Percentiles rank a stretch among this genome's conserved stretches.
phyloP scores from a whole-genome alignment of 2,113 vertebrate species.

The Pteruthius melanotis region DNA sequence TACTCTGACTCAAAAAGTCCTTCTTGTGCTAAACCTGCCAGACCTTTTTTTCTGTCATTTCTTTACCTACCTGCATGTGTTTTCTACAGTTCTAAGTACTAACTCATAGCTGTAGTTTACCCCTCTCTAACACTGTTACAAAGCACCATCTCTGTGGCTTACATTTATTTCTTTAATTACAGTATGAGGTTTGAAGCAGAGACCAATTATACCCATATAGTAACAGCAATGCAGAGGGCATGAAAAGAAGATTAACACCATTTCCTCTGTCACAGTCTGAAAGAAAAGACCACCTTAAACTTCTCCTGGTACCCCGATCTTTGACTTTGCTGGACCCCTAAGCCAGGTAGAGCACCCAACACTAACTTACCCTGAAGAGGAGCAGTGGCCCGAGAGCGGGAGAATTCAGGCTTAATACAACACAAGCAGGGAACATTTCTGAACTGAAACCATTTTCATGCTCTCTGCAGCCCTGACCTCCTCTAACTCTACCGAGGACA shows the following conservation, averaged over 20 bases:
- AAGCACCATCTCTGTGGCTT: neutral
- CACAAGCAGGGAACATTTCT: neutral
- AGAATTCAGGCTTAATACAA: neutral
- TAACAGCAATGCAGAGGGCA: neutral
- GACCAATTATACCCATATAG: neutral
- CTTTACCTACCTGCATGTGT: neutral
- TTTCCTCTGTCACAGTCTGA: neutral
- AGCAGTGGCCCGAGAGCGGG: accelerated
- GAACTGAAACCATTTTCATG: neutral
- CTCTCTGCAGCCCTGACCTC: neutral
- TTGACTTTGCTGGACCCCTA: neutral
- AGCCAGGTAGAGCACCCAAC: neutral
- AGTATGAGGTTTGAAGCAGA: neutral
- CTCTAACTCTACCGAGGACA: neutral
- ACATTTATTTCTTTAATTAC: neutral
- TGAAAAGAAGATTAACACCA: neutral
- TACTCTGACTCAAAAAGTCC: neutral
- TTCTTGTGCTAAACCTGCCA: neutral
- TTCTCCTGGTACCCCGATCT: neutral
- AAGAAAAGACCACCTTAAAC: neutral
- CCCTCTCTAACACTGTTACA: neutral
- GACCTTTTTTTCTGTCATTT: neutral
- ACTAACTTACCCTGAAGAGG: neutral
- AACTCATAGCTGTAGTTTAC: neutral
- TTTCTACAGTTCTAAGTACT: neutral